Evolutionary conservation across 2,797 vertebrate genomes (phyloP), one percentile per base, ranked within the genome.

Genomic region (Thunnus albacares): DNA sequence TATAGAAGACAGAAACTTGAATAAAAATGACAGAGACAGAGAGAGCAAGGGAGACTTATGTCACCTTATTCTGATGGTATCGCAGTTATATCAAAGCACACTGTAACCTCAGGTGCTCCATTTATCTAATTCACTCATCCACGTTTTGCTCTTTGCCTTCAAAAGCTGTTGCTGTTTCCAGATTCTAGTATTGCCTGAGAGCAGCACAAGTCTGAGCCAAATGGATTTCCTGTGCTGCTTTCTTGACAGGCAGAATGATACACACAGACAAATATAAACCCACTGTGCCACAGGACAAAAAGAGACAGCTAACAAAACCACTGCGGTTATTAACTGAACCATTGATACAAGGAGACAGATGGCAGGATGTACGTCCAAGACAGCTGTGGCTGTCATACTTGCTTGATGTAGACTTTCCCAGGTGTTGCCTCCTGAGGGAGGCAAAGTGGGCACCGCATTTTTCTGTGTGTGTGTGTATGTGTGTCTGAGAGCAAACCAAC

Each of bases 331-430:
- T 86, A 87, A 87, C 93, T 87, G 84, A 86, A 85, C 30, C 67
- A 6, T 62, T 83, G 80, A 87, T 83, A 65, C 20, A 2, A 68
- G 64, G 47, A 91, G 83, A 90, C 89, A 90, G 86, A 86, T 88
- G 84, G 67, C 66, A 83, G 84, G 79, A 85, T 70, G 53, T 22
- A 47, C 33, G 65, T 56, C 26, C 62, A 3, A 80, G 78, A 82
- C 90, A 91, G 88, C 90, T 91, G 93, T 74, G 73, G 66, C 80
- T 83, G 89, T 90, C 90, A 80, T 70, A 59, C 68, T 20, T 7
- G 57, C 61, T 84, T 93, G 89, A 93, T 83, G 79, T 64, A 84
- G 22, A 83, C 51, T 68, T 66, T 84, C 85, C 86, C 90, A 93
- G 92, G 92, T 93, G 92, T 92, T 92, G 85, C 12, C 90, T 87